Conservation (phyloP, 2,797 vertebrate species). For the Melanotaenia parkinsoni region DNA sequence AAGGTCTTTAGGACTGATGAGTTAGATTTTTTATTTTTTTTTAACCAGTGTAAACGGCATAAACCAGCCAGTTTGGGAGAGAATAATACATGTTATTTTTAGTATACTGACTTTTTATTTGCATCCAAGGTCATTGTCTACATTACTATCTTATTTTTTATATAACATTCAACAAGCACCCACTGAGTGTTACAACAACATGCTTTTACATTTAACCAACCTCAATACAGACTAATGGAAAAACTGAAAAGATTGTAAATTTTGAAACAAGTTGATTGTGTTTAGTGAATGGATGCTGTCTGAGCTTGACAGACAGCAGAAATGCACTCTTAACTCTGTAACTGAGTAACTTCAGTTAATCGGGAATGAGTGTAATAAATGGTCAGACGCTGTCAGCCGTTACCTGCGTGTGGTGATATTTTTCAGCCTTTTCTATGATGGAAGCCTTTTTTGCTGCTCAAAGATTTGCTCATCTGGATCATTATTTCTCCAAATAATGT, state of each 20-base stretch:
- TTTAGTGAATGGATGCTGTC: not conserved
- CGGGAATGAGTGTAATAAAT: not conserved
- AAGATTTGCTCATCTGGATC: no score
- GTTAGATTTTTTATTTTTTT: not conserved
- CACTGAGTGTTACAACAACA: not conserved
- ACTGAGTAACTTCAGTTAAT: not conserved
- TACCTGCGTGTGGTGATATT: not conserved
- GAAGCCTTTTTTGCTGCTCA: not conserved
- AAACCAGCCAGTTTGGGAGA: not conserved
- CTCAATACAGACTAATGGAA: not conserved
- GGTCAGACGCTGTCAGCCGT: not conserved
- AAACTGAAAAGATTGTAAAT: not conserved
- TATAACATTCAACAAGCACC: not conserved
- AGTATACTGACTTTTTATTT: conserved; percentile 3
- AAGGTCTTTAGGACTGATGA: conserved; percentile 10
- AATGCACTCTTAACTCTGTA: not conserved
- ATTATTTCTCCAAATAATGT: not conserved
- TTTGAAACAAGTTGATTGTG: not conserved
- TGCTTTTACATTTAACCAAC: not conserved
- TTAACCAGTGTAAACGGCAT: not conserved
- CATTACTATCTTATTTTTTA: not conserved
- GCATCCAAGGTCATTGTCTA: not conserved
- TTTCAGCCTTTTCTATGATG: not conserved
- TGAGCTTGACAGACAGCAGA: not conserved
- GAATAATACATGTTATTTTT: not conserved